A percentile compares a stretch with the other conserved stretches of the same genome.
These are phyloP conservation scores for Chironomus tepperi DNA, from an alignment of 1,140 invertebrate species.

Conservation along the genomic window DNA sequence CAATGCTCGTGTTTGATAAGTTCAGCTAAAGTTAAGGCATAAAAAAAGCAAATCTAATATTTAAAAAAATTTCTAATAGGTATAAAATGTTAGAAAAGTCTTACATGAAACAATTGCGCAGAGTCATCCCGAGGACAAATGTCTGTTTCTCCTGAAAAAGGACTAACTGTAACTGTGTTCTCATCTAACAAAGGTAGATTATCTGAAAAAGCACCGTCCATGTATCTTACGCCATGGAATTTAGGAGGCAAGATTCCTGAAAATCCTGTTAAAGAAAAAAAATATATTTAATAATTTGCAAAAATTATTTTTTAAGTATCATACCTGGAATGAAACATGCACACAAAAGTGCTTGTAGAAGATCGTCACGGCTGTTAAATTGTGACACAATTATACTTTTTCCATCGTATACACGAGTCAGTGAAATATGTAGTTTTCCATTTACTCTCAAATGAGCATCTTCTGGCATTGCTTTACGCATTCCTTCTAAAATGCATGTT, in stretches of 20 bases:
- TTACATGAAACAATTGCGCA: constrained; percentile 74
- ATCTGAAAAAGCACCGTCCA: constrained; percentile 95
- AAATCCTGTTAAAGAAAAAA: constrained; percentile 49
- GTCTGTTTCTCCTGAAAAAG: constrained; percentile 95
- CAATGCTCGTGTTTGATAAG: constrained; percentile 89
- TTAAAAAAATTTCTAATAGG: constrained; percentile 25
- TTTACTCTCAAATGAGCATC: constrained; percentile 86
- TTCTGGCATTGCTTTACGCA: constrained; percentile 78
- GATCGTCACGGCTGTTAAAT: constrained; percentile 83
- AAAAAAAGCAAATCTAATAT: constrained; percentile 27
- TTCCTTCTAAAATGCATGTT: constrained; percentile 70
- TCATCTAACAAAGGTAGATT: constrained; percentile 91
- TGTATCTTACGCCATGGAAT: constrained; percentile 83
- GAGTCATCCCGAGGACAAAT: constrained; percentile 91
- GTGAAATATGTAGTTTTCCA: constrained; percentile 85
- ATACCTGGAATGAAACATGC: constrained; percentile 83
- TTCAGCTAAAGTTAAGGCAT: constrained; percentile 57
- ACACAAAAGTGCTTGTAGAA: constrained; percentile 87
- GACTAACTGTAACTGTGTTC: constrained; percentile 93
- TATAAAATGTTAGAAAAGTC: constrained; percentile 29
- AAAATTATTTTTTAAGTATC: background rate
- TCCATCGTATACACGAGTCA: constrained; percentile 89
- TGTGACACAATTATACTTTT: constrained; percentile 92
- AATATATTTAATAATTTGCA: too few species aligned
- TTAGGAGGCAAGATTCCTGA: constrained; percentile 87